Percentiles rank a stretch among this genome's conserved stretches.
Conservation (phyloP, 2,888 invertebrate species). For the Nysson spinosus region DNA sequence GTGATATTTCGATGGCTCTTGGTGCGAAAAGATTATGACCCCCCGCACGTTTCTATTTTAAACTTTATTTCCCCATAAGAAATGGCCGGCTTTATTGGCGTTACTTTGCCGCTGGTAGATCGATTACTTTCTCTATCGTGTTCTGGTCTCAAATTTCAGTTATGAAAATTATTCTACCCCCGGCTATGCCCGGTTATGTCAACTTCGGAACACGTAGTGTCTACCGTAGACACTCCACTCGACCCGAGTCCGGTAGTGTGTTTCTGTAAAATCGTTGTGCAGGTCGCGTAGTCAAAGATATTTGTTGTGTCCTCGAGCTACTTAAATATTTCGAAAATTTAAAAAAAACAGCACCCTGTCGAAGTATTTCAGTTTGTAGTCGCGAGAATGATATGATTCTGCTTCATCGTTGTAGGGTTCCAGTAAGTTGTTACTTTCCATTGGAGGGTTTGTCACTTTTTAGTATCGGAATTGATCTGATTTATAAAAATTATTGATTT, state of each 20-base stretch:
- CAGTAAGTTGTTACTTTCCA: slow-evolving; percentile 19
- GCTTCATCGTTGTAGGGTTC: slow-evolving; percentile 49
- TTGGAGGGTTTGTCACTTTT: slow-evolving; percentile 54
- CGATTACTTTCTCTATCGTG: slow-evolving; percentile 6
- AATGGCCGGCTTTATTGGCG: background rate
- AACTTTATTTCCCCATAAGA: too few relatives aligned
- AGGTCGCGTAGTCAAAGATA: slow-evolving; percentile 58
- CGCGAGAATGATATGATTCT: slow-evolving; percentile 53
- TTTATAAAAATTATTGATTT: too few relatives aligned
- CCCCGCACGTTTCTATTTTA: background rate
- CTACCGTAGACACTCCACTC: slow-evolving; percentile 57
- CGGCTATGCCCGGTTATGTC: slow-evolving; percentile 63
- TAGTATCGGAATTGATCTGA: too few relatives aligned
- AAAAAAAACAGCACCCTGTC: slow-evolving; percentile 24
- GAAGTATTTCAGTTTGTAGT: slow-evolving; percentile 43
- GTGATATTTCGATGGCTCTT: background rate
- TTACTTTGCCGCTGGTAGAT: slow-evolving; percentile 1
- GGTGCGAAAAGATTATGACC: background rate
- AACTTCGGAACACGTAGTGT: slow-evolving; percentile 66
- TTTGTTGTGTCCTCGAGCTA: slow-evolving; percentile 55
- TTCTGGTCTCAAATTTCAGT: slow-evolving; percentile 18
- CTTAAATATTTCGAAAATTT: slow-evolving; percentile 36
- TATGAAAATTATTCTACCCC: slow-evolving; percentile 59
- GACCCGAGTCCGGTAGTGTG: slow-evolving; percentile 62
- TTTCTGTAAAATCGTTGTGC: slow-evolving; percentile 65